phyloP scores from a whole-genome alignment of 2,797 vertebrate species.

The Morelia viridis region DNA sequence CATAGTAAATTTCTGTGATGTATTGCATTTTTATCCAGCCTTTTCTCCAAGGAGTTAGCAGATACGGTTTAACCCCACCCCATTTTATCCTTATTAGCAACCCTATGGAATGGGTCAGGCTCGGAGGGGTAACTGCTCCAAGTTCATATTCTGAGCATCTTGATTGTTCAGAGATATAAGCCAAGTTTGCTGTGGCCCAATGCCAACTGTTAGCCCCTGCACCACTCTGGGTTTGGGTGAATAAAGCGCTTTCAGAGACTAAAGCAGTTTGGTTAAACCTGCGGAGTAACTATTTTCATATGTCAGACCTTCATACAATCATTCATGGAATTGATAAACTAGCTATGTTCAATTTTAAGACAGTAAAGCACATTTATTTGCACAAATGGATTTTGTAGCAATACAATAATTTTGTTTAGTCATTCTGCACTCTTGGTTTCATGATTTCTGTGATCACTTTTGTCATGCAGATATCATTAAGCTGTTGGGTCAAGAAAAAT shows the following conservation, averaged over 20 bases:
- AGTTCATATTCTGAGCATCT: neutral
- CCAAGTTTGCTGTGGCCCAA: neutral
- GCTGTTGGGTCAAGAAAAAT: neutral
- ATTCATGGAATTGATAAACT: neutral
- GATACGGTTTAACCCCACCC: neutral
- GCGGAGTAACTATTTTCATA: neutral
- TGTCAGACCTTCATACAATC: neutral
- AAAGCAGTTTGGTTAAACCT: neutral
- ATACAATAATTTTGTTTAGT: neutral
- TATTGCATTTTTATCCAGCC: conserved; percentile 8
- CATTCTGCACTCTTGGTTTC: neutral
- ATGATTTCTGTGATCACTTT: conserved; percentile 6
- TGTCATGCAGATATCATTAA: conserved; percentile 13
- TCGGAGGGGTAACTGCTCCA: neutral
- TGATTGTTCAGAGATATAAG: neutral
- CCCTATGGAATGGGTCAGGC: neutral
- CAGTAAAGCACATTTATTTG: neutral
- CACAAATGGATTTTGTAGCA: neutral
- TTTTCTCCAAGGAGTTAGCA: conserved; percentile 14
- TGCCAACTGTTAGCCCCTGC: neutral
- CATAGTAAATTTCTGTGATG: conserved; percentile 11
- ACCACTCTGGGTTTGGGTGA: neutral
- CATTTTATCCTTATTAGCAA: neutral
- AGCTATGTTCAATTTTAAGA: neutral
- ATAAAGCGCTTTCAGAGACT: neutral